Conservation (phyloP, 2,797 vertebrate genomes). For the Phalanger gymnotis region DNA sequence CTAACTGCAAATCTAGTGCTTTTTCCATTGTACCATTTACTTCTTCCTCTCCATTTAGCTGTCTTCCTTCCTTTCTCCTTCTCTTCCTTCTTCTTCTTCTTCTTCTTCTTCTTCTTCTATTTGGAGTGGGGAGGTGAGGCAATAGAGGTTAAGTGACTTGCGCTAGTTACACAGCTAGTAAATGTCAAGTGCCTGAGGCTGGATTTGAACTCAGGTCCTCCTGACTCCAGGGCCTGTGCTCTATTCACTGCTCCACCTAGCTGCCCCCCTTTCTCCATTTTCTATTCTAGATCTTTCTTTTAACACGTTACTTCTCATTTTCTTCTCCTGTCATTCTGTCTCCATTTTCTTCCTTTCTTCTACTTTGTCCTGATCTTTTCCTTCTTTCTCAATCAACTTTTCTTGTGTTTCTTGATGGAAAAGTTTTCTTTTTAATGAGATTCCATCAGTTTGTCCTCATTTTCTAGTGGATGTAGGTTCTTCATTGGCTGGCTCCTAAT, state of each 20-base stretch:
- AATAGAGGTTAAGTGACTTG: no score
- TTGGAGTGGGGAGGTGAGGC: no score
- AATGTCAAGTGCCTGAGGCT: no score
- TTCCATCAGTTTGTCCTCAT: neutral
- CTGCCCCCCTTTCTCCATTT: slow-evolving; percentile 4
- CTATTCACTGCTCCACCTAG: no score
- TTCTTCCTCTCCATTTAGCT: neutral
- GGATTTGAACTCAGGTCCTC: no score
- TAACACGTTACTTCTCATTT: neutral
- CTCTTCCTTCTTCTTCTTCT: no score
- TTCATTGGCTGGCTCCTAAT: neutral
- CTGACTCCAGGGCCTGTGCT: no score
- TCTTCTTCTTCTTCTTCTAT: no score
- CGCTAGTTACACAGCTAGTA: no score
- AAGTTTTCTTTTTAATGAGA: neutral
- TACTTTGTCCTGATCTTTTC: slow-evolving; percentile 2
- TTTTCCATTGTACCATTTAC: neutral
- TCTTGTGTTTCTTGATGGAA: neutral
- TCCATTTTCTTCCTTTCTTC: neutral
- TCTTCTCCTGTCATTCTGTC: neutral
- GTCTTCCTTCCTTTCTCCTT: neutral
- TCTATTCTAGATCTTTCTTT: neutral
- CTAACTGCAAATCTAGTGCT: neutral
- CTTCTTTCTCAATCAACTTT: neutral
- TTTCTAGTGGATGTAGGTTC: neutral